These are phyloP conservation scores for Machimus rusticus DNA, from an alignment of 2,888 invertebrate genomes.

Conservation along the genomic window DNA sequence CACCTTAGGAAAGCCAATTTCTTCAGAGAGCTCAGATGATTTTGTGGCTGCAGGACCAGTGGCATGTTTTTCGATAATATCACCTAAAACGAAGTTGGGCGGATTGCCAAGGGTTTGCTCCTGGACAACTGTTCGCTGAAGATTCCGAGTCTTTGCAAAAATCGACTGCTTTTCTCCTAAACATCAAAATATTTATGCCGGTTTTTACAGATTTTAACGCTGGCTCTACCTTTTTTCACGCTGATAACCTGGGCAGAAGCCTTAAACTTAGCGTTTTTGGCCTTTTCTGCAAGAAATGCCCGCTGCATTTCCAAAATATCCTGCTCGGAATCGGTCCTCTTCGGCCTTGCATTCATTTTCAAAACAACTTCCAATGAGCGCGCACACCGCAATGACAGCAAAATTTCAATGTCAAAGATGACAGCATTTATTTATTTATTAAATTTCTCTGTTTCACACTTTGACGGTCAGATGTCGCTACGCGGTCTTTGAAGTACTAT, in stretches of 20 bases:
- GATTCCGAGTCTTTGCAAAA: conserved; percentile 54
- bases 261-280: conserved; percentile 65
- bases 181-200: conserved; percentile 7
- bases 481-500: too few relatives aligned
- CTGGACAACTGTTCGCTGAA: neutral
- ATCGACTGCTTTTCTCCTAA: conserved; percentile 56
- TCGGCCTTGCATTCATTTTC: conserved; percentile 72
- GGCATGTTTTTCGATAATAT: conserved; percentile 65
- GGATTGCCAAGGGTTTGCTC: conserved; percentile 43
- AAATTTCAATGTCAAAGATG: neutral
- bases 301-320: conserved; percentile 78
- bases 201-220: neutral
- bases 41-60: neutral
- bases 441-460: too few relatives aligned
- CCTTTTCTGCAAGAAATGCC: conserved; percentile 70
- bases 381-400: neutral
- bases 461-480: too few relatives aligned
- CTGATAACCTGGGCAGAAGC: conserved; percentile 70
- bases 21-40: neutral
- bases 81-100: conserved; percentile 62
- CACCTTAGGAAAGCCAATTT: conserved; percentile 55
- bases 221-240: conserved; percentile 54
- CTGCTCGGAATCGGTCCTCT: conserved; percentile 74
- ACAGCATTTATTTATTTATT: neutral
- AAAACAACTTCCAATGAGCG: neutral